Conservation (phyloP, 2,888 invertebrate species). For the Corythucha ciliata region DNA sequence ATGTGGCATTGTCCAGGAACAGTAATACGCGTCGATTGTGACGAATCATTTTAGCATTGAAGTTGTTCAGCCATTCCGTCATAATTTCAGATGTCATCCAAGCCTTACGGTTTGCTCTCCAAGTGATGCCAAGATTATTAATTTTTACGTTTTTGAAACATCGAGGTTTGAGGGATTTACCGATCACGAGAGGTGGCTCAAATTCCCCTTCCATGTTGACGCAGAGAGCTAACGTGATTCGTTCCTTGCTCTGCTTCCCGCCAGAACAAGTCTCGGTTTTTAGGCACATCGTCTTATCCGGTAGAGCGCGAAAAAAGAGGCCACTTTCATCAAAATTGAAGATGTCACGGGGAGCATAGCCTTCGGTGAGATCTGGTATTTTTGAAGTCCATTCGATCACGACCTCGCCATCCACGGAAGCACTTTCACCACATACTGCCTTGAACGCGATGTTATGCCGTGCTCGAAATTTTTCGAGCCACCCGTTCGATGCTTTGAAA, state of each 20-base stretch:
- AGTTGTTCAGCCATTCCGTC: conserved; percentile 7
- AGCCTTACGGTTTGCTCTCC: conserved; percentile 30
- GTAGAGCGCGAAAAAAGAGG: conserved; percentile 27
- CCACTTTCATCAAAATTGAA: conserved; percentile 15
- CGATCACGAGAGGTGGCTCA: conserved; percentile 27
- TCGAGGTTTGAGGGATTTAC: conserved; percentile 30
- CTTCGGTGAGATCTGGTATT: not conserved
- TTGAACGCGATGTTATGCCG: conserved; percentile 8
- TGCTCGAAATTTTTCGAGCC: conserved; percentile 11
- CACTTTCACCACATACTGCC: conserved; percentile 8
- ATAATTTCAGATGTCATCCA: conserved; percentile 31
- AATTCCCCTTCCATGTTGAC: conserved; percentile 34
- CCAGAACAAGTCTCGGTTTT: conserved; percentile 35
- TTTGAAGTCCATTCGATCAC: not conserved
- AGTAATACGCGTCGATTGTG: conserved; percentile 18
- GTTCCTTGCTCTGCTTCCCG: conserved; percentile 36
- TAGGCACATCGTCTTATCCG: conserved; percentile 36
- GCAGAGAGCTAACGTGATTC: conserved; percentile 34
- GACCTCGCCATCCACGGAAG: not conserved
- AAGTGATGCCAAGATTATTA: conserved; percentile 26
- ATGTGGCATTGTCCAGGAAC: conserved; percentile 26
- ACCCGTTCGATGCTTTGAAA: conserved; percentile 21
- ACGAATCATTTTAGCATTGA: not conserved
- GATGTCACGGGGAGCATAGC: conserved; percentile 6
- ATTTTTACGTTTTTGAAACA: conserved; percentile 15